phyloP scores from a whole-genome alignment of 2,797 vertebrate genomes.

The Bufotes viridis region DNA sequence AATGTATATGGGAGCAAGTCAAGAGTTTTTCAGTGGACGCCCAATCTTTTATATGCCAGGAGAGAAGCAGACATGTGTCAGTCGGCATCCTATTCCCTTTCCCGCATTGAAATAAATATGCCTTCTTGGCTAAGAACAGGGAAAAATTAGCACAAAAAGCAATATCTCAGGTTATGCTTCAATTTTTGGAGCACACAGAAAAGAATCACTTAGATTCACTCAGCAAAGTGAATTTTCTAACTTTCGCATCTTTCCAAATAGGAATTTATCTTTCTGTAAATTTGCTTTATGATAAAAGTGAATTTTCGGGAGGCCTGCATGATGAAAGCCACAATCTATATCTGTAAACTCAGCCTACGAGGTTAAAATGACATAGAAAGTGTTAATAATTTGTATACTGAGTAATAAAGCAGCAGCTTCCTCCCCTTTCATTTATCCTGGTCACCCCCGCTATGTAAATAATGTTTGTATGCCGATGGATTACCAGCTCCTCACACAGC shows the following conservation, averaged over 20 bases:
- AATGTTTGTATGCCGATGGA: slow-evolving; percentile 59
- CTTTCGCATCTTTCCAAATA: not conserved
- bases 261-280: not conserved
- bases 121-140: not conserved
- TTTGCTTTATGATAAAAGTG: not conserved
- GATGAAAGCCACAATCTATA: not conserved
- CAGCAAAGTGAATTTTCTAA: not conserved
- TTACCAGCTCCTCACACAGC: slow-evolving; percentile 60
- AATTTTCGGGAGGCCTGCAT: not conserved
- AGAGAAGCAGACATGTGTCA: not conserved
- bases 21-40: not conserved
- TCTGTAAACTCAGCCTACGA: not conserved
- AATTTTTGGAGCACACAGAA: not conserved
- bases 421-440: slow-evolving; percentile 58
- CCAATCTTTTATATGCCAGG: not conserved
- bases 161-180: not conserved
- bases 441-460: slow-evolving; percentile 60
- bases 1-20: too few relatives aligned
- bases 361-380: slow-evolving; percentile 37
- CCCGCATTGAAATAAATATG: not conserved
- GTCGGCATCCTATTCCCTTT: not conserved
- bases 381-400: slow-evolving; percentile 59
- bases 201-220: not conserved
- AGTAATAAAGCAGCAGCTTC: slow-evolving; percentile 59
- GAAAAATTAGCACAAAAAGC: not conserved